Base-by-base conservation (phyloP, 2,113 vertebrate genomes). In the Rhinolophus sinicus region DNA sequence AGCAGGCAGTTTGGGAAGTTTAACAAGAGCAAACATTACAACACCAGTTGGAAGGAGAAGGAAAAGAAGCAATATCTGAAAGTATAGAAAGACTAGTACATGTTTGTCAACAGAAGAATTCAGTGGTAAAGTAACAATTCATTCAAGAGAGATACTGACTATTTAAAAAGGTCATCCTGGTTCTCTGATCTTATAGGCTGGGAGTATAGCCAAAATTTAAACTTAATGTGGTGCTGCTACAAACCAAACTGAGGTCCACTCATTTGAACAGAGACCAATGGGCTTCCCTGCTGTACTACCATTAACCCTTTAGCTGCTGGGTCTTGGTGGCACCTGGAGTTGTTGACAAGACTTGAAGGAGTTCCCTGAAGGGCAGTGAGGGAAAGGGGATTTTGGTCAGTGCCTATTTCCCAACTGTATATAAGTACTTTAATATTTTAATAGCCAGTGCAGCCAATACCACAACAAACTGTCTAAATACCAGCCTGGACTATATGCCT, bases 221-320 rank as follows among this genome's bases (percentile, higher is more conserved):
- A 72, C 35, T 22, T 65, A 60, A 19, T 35, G 30, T 33, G 2
- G 13, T 33, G 3, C 7, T 26, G 26, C 16, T 81, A 22, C n/a
- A 50, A 84, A 60, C 5, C 40, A 13, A 33, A 52, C 21, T 47
- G 30, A 80, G 35, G 8, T 67, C 44, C 18, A 33, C 12, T 88
- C n/a, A 33, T 6, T 26, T 12, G 18, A 85, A 10, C n/a, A 84
- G n/a, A 4, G 10, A 38, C 15, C 33, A 40, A 35, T 28, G 73
- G 15, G 38, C 0, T 47, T 21, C 14, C 56, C 3, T 16, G 10
- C 6, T 70, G 2, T 64, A 21, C 5, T 11, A 38, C 2, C 10
- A 76, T 50, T 56, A 64, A 52, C n/a, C 24, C n/a, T 52, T 14
- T 62, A 47, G 56, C 81, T 85, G 24, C 21, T 64, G 40, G 11